Conservation (phyloP, 2,113 vertebrate genomes). For the Atlantisia rogersi region DNA sequence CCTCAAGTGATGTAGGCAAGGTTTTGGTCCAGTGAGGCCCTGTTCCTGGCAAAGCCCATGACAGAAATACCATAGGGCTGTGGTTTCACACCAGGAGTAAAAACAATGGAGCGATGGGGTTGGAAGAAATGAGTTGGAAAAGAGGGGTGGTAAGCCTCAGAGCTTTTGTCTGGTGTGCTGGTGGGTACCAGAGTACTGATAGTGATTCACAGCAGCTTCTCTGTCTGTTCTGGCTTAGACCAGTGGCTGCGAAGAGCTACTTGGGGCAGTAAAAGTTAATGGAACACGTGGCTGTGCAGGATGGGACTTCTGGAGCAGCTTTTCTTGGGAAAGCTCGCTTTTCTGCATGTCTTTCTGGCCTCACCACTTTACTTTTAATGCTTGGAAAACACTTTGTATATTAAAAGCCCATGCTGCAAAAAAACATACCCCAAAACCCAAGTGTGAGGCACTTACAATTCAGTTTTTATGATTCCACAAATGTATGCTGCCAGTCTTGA, state of each 20-base stretch:
- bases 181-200: not conserved
- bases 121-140: not conserved
- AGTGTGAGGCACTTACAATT: not conserved
- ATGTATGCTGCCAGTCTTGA: not conserved
- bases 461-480: not conserved
- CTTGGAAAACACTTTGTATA: not conserved
- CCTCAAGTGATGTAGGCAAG: not conserved
- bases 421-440: not conserved
- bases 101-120: not conserved
- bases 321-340: not conserved
- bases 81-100: not conserved
- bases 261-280: not conserved
- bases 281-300: not conserved
- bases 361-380: not conserved
- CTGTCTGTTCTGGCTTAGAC: not conserved
- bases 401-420: not conserved
- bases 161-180: rapidly evolving
- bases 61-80: not conserved
- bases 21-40: not conserved
- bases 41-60: not conserved
- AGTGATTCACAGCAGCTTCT: not conserved
- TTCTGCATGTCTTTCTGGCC: not conserved
- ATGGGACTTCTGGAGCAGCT: not conserved
- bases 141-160: not conserved
- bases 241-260: not conserved